Percentiles rank a stretch among this genome's conserved stretches.
Evolutionary conservation across 2,797 vertebrate genomes (phyloP).

Genomic region (Antrozous pallidus): DNA sequence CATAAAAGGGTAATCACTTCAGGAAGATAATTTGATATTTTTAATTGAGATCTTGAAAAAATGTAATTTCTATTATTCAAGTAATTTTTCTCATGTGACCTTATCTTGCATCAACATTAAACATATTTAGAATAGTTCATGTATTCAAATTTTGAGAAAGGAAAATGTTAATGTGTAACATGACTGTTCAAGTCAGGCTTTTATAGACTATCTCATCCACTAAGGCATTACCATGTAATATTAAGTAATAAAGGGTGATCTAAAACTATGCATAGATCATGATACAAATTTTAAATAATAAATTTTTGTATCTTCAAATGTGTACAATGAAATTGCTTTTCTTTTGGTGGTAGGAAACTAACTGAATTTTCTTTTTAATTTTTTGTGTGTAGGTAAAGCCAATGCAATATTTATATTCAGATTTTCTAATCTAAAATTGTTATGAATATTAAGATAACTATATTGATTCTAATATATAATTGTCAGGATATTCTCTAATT

Average conservation of each 20-base stretch:
- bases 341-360: background rate
- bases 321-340: background rate
- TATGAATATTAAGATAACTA: background rate
- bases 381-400: background rate
- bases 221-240: background rate
- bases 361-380: background rate
- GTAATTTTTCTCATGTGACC: background rate
- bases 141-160: slow-evolving; percentile 5
- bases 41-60: background rate
- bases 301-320: background rate
- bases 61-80: background rate
- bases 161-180: background rate
- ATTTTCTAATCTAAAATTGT: background rate
- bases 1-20: background rate
- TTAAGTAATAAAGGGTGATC: background rate
- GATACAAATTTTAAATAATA: background rate
- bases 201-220: background rate
- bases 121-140: background rate
- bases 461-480: background rate
- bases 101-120: background rate
- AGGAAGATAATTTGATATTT: background rate
- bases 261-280: background rate
- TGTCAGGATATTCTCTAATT: background rate
- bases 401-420: background rate
- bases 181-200: background rate